Evolutionary conservation across 2,888 invertebrate genomes (phyloP).

Genomic region (Eupithecia pulchellata): DNA sequence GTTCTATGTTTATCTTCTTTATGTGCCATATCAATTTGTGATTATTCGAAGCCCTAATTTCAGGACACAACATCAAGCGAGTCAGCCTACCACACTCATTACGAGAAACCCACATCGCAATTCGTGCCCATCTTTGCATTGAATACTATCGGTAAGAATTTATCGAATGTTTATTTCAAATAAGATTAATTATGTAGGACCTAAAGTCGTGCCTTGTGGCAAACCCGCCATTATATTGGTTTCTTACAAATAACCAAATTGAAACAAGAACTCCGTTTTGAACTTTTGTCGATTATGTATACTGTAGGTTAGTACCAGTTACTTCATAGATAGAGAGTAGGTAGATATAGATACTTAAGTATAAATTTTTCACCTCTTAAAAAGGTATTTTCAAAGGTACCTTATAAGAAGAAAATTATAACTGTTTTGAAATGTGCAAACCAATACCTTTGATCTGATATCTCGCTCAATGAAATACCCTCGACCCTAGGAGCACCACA

Average conservation of each 20-base stretch:
- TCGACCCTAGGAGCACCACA: no score
- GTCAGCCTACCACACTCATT: constrained; percentile 71
- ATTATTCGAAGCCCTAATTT: constrained; percentile 21
- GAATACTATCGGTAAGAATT: constrained; percentile 90
- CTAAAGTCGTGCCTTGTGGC: background rate
- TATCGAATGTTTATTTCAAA: background rate
- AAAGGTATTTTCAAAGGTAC: no score
- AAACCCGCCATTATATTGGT: background rate
- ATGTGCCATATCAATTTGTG: background rate
- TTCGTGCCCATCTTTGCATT: constrained; percentile 95
- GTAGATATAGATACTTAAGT: no score
- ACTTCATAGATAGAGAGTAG: no score
- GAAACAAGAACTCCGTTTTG: no score
- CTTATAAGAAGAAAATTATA: no score
- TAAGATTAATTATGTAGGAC: background rate
- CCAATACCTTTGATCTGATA: no score
- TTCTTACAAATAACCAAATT: background rate
- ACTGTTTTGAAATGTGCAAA: no score
- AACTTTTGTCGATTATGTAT: no score
- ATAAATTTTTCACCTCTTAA: no score
- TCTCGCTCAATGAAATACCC: no score
- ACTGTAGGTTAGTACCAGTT: no score
- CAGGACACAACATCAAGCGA: constrained; percentile 77
- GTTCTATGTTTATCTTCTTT: background rate
- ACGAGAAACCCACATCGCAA: constrained; percentile 62